Percentiles rank a stretch among this genome's conserved stretches.
phyloP scores from a whole-genome alignment of 2,888 invertebrate genomes.

The Venusia cambrica region DNA sequence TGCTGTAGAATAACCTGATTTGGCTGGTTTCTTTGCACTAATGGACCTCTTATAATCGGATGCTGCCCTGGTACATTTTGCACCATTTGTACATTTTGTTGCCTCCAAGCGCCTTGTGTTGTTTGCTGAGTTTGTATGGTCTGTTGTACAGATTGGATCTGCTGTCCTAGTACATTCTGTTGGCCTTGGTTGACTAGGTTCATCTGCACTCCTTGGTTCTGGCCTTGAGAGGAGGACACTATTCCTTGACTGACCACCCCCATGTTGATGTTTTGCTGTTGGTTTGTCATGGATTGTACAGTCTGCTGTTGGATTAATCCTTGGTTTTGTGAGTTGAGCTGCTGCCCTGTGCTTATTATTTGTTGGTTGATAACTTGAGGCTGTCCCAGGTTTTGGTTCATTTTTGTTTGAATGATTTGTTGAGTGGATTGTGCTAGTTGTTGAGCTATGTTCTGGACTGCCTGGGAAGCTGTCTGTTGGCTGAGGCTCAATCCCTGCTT shows the following conservation, averaged over 20 bases:
- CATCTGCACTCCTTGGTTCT: slow-evolving; percentile 60
- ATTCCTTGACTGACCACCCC: slow-evolving; percentile 67
- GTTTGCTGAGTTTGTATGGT: slow-evolving; percentile 64
- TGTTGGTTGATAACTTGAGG: slow-evolving; percentile 70
- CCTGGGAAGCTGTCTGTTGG: slow-evolving; percentile 65
- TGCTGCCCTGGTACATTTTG: slow-evolving; percentile 78
- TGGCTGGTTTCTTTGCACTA: slow-evolving; percentile 72
- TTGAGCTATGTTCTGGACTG: slow-evolving; percentile 73
- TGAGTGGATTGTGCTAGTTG: slow-evolving; percentile 71
- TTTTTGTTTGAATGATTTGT: slow-evolving; percentile 70
- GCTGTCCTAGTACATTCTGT: slow-evolving; percentile 68
- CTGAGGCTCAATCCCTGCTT: slow-evolving; percentile 67
- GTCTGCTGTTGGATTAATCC: slow-evolving; percentile 69
- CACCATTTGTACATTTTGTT: slow-evolving; percentile 76
- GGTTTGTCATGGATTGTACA: slow-evolving; percentile 64
- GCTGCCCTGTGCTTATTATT: slow-evolving; percentile 74
- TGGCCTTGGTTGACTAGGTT: slow-evolving; percentile 69
- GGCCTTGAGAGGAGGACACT: slow-evolving; percentile 63
- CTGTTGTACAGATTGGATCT: slow-evolving; percentile 75
- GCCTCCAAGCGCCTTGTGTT: slow-evolving; percentile 69
- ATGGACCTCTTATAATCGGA: slow-evolving; percentile 71
- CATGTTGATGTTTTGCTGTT: slow-evolving; percentile 72
- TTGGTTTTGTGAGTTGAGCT: slow-evolving; percentile 63
- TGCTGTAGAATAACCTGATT: slow-evolving; percentile 80
- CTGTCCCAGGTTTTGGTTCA: slow-evolving; percentile 65